phyloP scores from a whole-genome alignment of 2,113 vertebrate species.

The Alces alces region DNA sequence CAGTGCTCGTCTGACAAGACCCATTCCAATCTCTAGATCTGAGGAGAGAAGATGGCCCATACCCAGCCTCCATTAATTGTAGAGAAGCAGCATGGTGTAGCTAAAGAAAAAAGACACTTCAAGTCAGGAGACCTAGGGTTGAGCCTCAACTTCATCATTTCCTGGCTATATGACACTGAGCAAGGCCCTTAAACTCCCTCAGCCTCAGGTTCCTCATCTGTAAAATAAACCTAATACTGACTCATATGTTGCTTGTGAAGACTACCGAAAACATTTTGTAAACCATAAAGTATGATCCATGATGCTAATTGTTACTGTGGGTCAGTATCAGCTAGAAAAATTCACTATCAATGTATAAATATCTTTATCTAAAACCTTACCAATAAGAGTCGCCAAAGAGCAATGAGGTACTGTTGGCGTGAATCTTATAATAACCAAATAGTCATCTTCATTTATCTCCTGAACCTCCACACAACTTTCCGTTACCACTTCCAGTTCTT shows the following conservation, averaged over 20 bases:
- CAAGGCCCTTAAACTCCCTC: neutral
- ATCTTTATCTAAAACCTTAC: constrained; percentile 76
- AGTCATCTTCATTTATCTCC: constrained; percentile 89
- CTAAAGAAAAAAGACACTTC: neutral
- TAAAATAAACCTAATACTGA: neutral
- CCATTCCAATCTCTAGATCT: neutral
- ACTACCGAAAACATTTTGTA: neutral
- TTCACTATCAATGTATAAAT: neutral
- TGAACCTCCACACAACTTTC: constrained; percentile 93
- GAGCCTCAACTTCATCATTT: neutral
- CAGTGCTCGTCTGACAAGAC: neutral
- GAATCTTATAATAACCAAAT: constrained; percentile 93
- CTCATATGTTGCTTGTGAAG: neutral
- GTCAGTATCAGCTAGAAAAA: neutral
- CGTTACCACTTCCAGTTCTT: constrained; percentile 96
- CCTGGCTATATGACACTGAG: neutral
- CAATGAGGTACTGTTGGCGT: constrained; percentile 98
- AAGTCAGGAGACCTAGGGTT: neutral
- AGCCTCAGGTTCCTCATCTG: neutral
- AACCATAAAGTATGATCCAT: neutral
- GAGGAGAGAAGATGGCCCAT: neutral
- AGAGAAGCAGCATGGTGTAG: neutral
- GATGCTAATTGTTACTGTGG: neutral
- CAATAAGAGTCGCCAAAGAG: constrained; percentile 97
- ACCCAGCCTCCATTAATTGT: neutral